Evolutionary conservation across 2,888 invertebrate genomes (phyloP).

Genomic region (Blera fallax): DNA sequence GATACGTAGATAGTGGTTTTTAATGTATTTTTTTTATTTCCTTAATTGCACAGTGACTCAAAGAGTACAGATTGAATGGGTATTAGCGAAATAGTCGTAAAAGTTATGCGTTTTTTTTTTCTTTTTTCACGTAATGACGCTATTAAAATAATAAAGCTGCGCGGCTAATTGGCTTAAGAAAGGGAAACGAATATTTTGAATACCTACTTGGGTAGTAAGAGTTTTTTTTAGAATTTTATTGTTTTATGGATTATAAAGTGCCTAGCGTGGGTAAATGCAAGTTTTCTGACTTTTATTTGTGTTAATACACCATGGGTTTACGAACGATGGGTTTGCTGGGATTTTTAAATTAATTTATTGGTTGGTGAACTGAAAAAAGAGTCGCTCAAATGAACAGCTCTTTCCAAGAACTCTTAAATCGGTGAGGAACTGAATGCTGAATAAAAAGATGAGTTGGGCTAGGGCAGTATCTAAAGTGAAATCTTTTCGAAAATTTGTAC

Average conservation of each 20-base stretch:
- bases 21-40: neutral
- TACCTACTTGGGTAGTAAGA: neutral
- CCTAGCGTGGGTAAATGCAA: neutral
- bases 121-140: constrained; percentile 11
- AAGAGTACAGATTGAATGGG: neutral
- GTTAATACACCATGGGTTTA: neutral
- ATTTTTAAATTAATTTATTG: too few species aligned
- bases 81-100: constrained; percentile 25
- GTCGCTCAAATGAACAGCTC: too few species aligned
- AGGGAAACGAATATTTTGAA: neutral
- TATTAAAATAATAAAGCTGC: constrained; percentile 33
- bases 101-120: constrained; percentile 43
- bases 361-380: too few species aligned
- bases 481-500: too few species aligned
- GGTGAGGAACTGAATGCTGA: too few species aligned
- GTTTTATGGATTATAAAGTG: neutral
- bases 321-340: neutral
- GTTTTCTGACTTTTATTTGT: neutral
- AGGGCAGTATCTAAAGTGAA: too few species aligned
- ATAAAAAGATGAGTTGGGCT: too few species aligned
- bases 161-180: neutral
- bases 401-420: too few species aligned
- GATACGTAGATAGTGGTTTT: neutral
- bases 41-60: constrained; percentile 1
- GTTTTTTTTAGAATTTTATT: neutral